Evolutionary conservation across 2,888 invertebrate species (phyloP), one percentile per base, ranked within the genome.

Genomic region (Heliconius ethilla): DNA sequence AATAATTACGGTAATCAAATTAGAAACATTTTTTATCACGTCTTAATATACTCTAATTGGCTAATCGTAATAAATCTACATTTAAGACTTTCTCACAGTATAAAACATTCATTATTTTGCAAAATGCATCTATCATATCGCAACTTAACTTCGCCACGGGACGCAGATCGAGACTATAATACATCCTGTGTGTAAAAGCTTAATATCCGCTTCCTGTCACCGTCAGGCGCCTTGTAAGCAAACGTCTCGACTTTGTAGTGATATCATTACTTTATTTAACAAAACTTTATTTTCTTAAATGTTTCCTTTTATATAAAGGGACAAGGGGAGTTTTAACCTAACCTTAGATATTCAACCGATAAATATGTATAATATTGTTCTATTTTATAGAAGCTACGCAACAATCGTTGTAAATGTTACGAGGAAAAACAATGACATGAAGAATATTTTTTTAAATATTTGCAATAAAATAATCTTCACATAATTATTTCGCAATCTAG

Each of bases 191-290:
- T 81, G 73, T 78, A 77, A 77, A 76, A 81, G 81, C 78, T 78
- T 79, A 79, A 78, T 81, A 78, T 81, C 81, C 78, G 81, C 77
- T 81, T 81, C 79, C 81, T 78, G 78, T 78, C 79, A 74, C 66
- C 72, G 75, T 59, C 79, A 81, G 78, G 70, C 79, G 63, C 72
- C 77, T 75, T 66, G 66, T 66, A 75, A 72, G 72, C 77, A 76
- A 73, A 76, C 69, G 76, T 73, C 51, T 67, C 73, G 67, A 69
- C 77, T 62, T 25, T 27, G 74, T 74, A 74, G 63, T 40, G 62
- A 63, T 74, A 74, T 63, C 63, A 74, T 74, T 74, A 74, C 27
- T 65, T 45, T 74, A 74, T 74, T 63, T 74, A 74, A 45, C 27
- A 65, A 45, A 69, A 33, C 13, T 74, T 63, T 40, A 22, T 63